Evolutionary conservation across 2,113 vertebrate genomes (phyloP).

Genomic region (Notarius quadriscutis): DNA sequence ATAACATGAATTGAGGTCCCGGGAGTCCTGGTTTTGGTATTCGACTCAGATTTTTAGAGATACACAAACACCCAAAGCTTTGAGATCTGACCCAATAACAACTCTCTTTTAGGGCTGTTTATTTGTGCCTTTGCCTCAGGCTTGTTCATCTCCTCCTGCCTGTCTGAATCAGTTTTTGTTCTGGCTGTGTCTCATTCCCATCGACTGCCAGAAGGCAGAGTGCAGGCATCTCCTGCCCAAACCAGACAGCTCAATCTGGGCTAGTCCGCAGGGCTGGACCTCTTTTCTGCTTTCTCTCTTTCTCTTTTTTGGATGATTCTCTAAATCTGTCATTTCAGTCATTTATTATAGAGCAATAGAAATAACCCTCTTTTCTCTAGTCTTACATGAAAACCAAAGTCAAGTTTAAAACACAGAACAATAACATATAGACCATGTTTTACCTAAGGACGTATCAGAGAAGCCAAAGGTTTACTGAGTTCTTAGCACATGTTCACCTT

Average conservation of each 20-base stretch:
- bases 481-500: neutral
- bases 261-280: neutral
- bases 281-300: neutral
- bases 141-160: neutral
- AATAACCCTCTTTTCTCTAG: neutral
- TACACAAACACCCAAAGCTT: neutral
- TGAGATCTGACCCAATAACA: neutral
- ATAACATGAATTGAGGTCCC: neutral
- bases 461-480: neutral
- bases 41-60: neutral
- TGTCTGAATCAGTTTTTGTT: neutral
- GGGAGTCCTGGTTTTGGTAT: neutral
- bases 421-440: neutral
- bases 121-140: constrained; percentile 11
- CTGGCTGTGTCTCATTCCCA: neutral
- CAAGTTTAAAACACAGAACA: neutral
- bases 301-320: neutral
- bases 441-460: neutral
- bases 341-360: neutral
- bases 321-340: neutral
- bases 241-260: constrained; percentile 6
- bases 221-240: neutral
- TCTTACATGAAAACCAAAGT: neutral
- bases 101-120: neutral
- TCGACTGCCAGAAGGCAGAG: neutral